Evolutionary conservation across 2,113 vertebrate genomes (phyloP).

Genomic region (Agelaius phoeniceus): DNA sequence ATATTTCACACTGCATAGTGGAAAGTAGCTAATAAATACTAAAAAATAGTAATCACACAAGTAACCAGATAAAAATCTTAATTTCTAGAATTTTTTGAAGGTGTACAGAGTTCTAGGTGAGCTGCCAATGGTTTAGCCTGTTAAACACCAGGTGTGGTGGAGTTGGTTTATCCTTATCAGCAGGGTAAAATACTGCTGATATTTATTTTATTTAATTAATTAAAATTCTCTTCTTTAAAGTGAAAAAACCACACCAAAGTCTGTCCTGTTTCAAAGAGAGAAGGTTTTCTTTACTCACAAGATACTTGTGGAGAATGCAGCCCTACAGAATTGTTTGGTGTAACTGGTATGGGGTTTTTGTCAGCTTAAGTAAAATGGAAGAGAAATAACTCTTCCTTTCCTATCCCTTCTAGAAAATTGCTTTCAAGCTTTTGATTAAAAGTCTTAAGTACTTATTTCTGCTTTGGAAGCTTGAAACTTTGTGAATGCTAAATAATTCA

Average conservation of each 20-base stretch:
- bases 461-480: not conserved
- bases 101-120: not conserved
- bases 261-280: not conserved
- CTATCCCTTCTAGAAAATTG: not conserved
- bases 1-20: not conserved
- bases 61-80: not conserved
- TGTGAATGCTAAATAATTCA: not conserved
- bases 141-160: not conserved
- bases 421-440: not conserved
- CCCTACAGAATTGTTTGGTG: not conserved
- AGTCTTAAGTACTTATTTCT: not conserved
- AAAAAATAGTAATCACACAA: not conserved
- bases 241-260: not conserved
- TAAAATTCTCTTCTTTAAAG: not conserved
- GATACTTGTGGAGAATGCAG: not conserved
- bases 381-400: not conserved
- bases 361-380: not conserved
- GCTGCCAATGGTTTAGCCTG: not conserved
- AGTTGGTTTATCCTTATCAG: not conserved
- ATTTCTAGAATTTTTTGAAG: not conserved
- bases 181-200: not conserved
- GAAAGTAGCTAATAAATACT: not conserved
- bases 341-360: not conserved
- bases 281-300: not conserved
- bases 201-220: not conserved